phyloP scores from a whole-genome alignment of 2,888 invertebrate genomes.

The Drosophila austrosaltans region DNA sequence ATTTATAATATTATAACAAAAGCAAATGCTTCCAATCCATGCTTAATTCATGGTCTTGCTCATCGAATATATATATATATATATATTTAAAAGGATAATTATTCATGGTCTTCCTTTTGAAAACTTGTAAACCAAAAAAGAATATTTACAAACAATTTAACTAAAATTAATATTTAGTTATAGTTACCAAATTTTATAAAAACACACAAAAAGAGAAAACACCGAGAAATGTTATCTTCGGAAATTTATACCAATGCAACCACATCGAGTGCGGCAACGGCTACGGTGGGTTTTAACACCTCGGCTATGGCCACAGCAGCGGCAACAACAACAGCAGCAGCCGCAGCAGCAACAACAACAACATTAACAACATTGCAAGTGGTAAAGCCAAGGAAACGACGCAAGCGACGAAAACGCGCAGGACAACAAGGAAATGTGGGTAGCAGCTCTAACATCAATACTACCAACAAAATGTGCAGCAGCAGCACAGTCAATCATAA shows the following conservation, averaged over 20 bases:
- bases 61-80: conserved; percentile 12
- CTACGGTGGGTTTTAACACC: conserved; percentile 14
- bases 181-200: neutral
- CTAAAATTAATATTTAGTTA: conserved; percentile 8
- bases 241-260: conserved; percentile 61
- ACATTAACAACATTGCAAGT: conserved; percentile 58
- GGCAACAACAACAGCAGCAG: conserved; percentile 44
- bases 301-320: conserved; percentile 21
- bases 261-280: conserved; percentile 37
- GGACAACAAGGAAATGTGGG: conserved; percentile 49
- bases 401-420: conserved; percentile 67
- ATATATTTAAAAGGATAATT: neutral
- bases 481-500: conserved; percentile 2
- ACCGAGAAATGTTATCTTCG: conserved; percentile 67
- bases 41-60: conserved; percentile 28
- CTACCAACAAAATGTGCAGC: neutral
- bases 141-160: conserved; percentile 15
- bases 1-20: conserved; percentile 1
- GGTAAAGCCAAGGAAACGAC: conserved; percentile 67
- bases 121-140: conserved; percentile 2
- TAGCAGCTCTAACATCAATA: conserved; percentile 20
- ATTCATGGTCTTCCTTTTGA: conserved; percentile 20
- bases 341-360: conserved; percentile 45
- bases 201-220: conserved; percentile 11
- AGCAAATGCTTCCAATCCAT: neutral